Percentiles rank a stretch among this genome's conserved stretches.
These are phyloP conservation scores for Rhopalosiphum maidis DNA, from an alignment of 1,140 invertebrate species.

Conservation along the genomic window DNA sequence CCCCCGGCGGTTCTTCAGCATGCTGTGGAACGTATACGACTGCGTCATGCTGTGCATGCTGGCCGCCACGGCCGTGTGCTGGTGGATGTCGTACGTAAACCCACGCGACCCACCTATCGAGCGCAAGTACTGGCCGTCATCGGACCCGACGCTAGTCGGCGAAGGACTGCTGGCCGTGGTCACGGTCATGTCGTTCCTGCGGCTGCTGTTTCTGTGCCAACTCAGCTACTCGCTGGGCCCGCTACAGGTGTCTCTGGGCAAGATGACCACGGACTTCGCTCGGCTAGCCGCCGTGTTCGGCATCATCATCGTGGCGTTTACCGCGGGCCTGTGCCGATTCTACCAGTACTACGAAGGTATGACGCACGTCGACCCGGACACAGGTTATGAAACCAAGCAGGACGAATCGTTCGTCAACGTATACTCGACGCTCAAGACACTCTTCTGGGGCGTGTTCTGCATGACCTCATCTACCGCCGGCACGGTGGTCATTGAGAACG, in stretches of 20 bases:
- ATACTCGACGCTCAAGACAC: constrained; percentile 69
- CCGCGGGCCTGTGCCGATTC: constrained; percentile 64
- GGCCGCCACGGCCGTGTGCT: background rate
- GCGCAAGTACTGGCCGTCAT: constrained; percentile 69
- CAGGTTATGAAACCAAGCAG: constrained; percentile 64
- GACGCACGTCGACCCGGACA: constrained; percentile 68
- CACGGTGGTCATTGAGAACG: constrained; percentile 68
- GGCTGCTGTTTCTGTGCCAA: constrained; percentile 67
- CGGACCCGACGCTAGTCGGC: constrained; percentile 74
- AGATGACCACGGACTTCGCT: constrained; percentile 68
- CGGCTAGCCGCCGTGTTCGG: constrained; percentile 68
- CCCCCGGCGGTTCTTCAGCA: constrained; percentile 11
- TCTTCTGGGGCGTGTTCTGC: constrained; percentile 80
- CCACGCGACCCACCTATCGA: background rate
- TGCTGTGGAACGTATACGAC: constrained; percentile 52
- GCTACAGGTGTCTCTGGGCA: constrained; percentile 69
- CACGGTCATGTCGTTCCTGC: constrained; percentile 74
- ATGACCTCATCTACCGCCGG: constrained; percentile 73
- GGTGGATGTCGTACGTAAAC: background rate
- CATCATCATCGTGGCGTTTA: constrained; percentile 68
- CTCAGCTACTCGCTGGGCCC: constrained; percentile 69
- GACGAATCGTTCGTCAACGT: constrained; percentile 68
- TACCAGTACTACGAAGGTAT: constrained; percentile 71
- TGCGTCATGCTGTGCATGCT: background rate
- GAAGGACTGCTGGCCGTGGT: constrained; percentile 77